Percentiles rank a stretch among this genome's conserved stretches.
phyloP scores from a whole-genome alignment of 2,113 vertebrate genomes.

The Pelobates fuscus region DNA sequence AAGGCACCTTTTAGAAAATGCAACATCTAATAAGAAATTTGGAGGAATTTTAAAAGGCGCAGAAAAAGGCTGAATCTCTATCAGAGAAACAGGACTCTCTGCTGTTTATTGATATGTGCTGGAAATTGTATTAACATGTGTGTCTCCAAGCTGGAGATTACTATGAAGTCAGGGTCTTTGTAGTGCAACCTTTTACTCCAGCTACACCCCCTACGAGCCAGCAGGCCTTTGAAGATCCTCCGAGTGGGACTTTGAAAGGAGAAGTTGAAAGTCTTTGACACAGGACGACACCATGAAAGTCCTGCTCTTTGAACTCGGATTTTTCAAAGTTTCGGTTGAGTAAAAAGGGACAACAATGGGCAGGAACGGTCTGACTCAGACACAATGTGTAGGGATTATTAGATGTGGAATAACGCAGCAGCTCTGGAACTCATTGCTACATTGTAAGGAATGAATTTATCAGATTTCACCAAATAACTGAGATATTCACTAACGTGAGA shows the following conservation, averaged over 20 bases:
- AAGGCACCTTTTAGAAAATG: not conserved
- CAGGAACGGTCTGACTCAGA: too few species aligned
- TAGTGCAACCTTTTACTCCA: conserved; percentile 83
- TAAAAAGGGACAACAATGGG: conserved; percentile 68
- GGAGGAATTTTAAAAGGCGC: not conserved
- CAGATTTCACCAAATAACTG: too few species aligned
- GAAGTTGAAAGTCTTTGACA: conserved; percentile 86
- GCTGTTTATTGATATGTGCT: conserved; percentile 65
- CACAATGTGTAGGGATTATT: too few species aligned
- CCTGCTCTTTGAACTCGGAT: conserved; percentile 84
- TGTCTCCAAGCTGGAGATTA: conserved; percentile 68
- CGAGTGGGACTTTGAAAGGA: conserved; percentile 87
- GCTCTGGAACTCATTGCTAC: too few species aligned
- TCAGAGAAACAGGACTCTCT: not conserved
- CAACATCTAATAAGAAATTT: too few species aligned
- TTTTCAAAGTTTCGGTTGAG: conserved; percentile 75
- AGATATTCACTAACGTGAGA: too few species aligned
- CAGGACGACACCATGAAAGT: conserved; percentile 82
- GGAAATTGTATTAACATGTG: conserved; percentile 64
- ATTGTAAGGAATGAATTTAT: too few species aligned
- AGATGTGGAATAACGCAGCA: too few species aligned
- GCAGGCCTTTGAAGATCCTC: conserved; percentile 83
- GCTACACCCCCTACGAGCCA: conserved; percentile 71
- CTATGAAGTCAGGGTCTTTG: conserved; percentile 73
- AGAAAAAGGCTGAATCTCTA: not conserved